Percentiles rank a stretch among this genome's conserved stretches.
These are phyloP conservation scores for Sebastolobus alascanus DNA, from an alignment of 2,797 vertebrate genomes.

Conservation along the genomic window DNA sequence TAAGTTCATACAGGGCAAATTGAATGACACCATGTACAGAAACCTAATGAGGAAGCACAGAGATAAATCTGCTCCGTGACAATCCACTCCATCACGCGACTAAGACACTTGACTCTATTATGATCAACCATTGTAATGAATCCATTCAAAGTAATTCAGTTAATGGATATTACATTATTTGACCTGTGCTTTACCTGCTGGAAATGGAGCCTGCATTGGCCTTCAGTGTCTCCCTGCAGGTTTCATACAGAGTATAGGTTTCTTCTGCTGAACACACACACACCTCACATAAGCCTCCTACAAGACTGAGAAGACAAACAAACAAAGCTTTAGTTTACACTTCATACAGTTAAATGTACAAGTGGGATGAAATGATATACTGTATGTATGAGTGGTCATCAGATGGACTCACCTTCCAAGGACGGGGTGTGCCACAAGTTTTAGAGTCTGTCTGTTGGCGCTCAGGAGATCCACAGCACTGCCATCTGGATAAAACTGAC, in stretches of 20 bases:
- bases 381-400: not conserved
- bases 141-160: slow-evolving; percentile 30
- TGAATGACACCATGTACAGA: not conserved
- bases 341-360: not conserved
- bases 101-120: not conserved
- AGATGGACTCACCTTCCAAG: slow-evolving; percentile 85
- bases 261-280: slow-evolving; percentile 80
- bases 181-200: slow-evolving; percentile 40
- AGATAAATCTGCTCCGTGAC: not conserved
- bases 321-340: not conserved
- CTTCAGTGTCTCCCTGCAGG: slow-evolving; percentile 67
- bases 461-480: slow-evolving; percentile 84
- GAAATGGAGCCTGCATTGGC: slow-evolving; percentile 45
- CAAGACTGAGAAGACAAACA: slow-evolving; percentile 77
- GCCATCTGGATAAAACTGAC: slow-evolving; percentile 84
- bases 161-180: slow-evolving; percentile 31
- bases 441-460: slow-evolving; percentile 67
- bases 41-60: not conserved
- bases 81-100: not conserved
- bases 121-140: slow-evolving; percentile 21
- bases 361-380: not conserved
- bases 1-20: not conserved
- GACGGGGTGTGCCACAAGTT: slow-evolving; percentile 75
- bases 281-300: slow-evolving; percentile 82
- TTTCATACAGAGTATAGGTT: slow-evolving; percentile 80